Conservation (phyloP, 2,888 invertebrate species). For the Geophilus truncorum region DNA sequence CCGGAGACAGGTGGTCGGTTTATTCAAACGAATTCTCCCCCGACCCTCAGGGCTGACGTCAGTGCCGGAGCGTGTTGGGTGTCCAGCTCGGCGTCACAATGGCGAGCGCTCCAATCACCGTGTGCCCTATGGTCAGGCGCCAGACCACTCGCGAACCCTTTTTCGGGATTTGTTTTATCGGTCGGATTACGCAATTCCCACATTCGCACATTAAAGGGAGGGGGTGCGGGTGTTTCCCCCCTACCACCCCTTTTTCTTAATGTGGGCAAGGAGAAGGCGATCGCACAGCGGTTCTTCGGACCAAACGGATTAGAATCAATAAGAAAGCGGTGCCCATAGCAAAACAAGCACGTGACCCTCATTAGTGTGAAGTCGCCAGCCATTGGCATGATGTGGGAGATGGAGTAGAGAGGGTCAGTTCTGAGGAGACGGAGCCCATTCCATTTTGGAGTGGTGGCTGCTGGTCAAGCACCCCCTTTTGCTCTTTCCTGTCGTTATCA, state of each 20-base stretch:
- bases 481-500: conserved; percentile 16
- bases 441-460: conserved; percentile 15
- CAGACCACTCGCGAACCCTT: neutral
- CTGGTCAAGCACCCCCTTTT: conserved; percentile 18
- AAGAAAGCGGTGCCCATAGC: conserved; percentile 13
- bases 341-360: conserved; percentile 21
- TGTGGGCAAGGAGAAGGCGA: conserved; percentile 8
- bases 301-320: conserved; percentile 19
- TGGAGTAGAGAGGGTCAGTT: conserved; percentile 3
- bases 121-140: neutral
- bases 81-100: conserved; percentile 20
- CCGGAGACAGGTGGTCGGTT: conserved; percentile 27
- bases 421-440: neutral
- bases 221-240: neutral
- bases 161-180: neutral
- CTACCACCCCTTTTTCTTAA: too few species aligned
- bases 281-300: neutral
- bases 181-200: neutral
- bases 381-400: neutral
- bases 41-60: conserved; percentile 22
- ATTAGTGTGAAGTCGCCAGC: conserved; percentile 13
- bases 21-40: conserved; percentile 18
- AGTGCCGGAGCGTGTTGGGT: neutral
- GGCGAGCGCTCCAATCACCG: conserved; percentile 16
- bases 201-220: neutral